These are phyloP conservation scores for Marmota flaviventris DNA, from an alignment of 2,113 vertebrate species.

Conservation along the genomic window DNA sequence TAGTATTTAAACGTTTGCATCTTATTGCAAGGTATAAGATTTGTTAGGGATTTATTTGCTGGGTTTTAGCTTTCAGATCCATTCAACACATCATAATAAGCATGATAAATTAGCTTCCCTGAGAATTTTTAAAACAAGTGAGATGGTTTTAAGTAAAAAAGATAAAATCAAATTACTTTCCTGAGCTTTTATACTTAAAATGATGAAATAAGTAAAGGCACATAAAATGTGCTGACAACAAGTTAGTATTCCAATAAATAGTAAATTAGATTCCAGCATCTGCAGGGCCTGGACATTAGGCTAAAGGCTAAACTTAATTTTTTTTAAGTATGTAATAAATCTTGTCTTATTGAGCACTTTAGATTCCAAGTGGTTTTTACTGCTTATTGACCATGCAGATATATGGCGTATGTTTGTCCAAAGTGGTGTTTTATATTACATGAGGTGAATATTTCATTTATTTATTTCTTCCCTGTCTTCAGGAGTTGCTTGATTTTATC, in stretches of 20 bases:
- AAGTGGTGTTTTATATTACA: conserved; percentile 18
- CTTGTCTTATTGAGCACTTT: conserved; percentile 70
- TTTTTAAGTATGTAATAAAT: conserved; percentile 81
- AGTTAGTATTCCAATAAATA: conserved; percentile 71
- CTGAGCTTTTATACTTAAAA: conserved; percentile 62
- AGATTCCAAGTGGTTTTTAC: conserved; percentile 39
- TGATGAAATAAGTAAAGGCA: conserved; percentile 71
- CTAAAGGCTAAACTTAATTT: conserved; percentile 81
- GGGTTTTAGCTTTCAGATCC: conserved; percentile 4
- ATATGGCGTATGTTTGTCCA: neutral
- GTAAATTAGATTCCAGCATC: conserved; percentile 71
- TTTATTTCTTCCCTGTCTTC: conserved; percentile 60
- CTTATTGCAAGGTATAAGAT: conserved; percentile 36
- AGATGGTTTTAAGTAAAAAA: conserved; percentile 73
- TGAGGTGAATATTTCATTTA: conserved; percentile 7
- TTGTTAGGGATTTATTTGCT: neutral
- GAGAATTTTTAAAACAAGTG: conserved; percentile 66
- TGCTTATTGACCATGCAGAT: conserved; percentile 65
- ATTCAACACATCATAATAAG: conserved; percentile 49
- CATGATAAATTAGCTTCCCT: conserved; percentile 56
- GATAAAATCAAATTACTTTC: conserved; percentile 70
- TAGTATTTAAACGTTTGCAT: conserved; percentile 17
- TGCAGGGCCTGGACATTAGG: conserved; percentile 69
- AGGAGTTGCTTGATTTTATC: conserved; percentile 49
- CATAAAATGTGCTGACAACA: conserved; percentile 73